Base-by-base conservation (phyloP, 2,797 vertebrate genomes). In the Halcyon badia region DNA sequence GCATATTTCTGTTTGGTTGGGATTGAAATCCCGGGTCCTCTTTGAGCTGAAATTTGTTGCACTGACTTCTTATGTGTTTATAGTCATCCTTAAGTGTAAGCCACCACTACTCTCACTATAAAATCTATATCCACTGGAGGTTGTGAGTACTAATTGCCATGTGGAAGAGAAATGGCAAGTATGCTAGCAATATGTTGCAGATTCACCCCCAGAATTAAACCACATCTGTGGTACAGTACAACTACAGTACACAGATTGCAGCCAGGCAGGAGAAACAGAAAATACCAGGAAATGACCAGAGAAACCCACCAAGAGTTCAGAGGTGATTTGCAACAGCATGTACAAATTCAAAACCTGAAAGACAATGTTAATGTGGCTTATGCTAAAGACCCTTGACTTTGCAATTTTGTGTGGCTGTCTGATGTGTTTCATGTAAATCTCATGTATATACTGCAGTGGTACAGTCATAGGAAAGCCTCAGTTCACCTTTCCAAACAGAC, bases 401-500 rank as follows among this genome's bases (percentile, higher is more conserved):
- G 46, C 61, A 49, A 42, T 69, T 83, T 51, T 71, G 15, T 91
- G 37, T 79, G 66, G 62, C 75, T 81, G 48, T 92, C 80, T 92
- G 83, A 69, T 18, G 6, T 52, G 77, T 2, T 61, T n/a, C 73
- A 60, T 79, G 57, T 78, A 90, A 86, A 91, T 93, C 69, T 89
- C 21, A 31, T 90, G 76, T 93, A 72, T 54, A 35, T 70, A 91
- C 89, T 79, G 70, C 68, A 73, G 2, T 77, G 75, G 82, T 83
- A 58, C 78, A 97, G 91, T 78, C 92, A 83, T 94, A 92, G 77
- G 75, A 95, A 97, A 97, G 90, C 94, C 96, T 97, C 81, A 90
- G 89, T 97, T 98, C 97, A 98, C 97, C 96, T 97, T 97, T 97
- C 93, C 82, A 96, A 96, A 95, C 71, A 97, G 90, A 78, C 84